These are phyloP conservation scores for Pollenia angustigena DNA, from an alignment of 2,888 invertebrate species.

Conservation along the genomic window DNA sequence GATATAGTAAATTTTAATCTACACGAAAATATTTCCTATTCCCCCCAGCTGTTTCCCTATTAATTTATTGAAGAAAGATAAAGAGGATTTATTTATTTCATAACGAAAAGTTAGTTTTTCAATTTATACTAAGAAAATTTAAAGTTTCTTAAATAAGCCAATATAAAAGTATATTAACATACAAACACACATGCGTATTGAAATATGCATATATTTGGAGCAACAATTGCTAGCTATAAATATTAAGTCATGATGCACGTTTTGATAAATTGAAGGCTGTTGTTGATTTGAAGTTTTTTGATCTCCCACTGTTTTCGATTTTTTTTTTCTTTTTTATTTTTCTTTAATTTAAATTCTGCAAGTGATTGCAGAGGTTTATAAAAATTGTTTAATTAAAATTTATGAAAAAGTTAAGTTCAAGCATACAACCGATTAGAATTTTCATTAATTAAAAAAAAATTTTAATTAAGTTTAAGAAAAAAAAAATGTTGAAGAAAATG, in stretches of 20 bases:
- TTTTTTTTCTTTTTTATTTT: background rate
- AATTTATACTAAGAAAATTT: too few species aligned
- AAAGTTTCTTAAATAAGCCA: too few species aligned
- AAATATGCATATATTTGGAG: background rate
- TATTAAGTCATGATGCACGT: constrained; percentile 62
- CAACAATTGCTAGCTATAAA: background rate
- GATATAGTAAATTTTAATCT: too few species aligned
- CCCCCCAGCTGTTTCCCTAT: too few species aligned
- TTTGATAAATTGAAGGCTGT: constrained; percentile 70
- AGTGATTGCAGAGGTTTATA: background rate
- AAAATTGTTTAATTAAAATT: constrained; percentile 6
- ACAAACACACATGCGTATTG: too few species aligned
- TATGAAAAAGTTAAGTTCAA: constrained; percentile 2
- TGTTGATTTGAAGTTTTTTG: constrained; percentile 30
- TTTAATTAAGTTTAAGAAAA: background rate
- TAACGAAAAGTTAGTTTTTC: too few species aligned
- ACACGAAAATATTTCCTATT: too few species aligned
- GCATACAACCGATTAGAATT: constrained; percentile 6
- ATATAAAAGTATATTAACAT: too few species aligned
- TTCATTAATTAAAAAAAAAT: background rate
- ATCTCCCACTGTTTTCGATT: constrained; percentile 51
- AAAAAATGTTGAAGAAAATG: background rate
- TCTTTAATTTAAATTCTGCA: constrained; percentile 13
- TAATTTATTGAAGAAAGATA: too few species aligned
- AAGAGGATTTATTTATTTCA: too few species aligned